Evolutionary conservation across 1,140 invertebrate species (phyloP).

Genomic region (Sycobia sp.): DNA sequence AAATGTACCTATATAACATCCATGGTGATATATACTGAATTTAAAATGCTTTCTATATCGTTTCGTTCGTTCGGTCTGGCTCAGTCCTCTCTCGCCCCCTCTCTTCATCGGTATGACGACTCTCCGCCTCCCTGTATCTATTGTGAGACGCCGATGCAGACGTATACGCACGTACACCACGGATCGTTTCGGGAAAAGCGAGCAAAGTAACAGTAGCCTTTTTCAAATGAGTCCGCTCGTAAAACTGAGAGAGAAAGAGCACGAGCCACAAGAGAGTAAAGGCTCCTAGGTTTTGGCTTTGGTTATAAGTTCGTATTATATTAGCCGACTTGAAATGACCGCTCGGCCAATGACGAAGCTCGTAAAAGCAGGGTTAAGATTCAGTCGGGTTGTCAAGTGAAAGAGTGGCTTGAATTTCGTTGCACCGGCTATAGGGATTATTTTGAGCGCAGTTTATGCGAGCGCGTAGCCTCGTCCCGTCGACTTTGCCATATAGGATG

Average conservation of each 20-base stretch:
- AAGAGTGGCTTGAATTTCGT: conserved; percentile 58
- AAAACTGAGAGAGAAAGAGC: conserved; percentile 45
- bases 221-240: conserved; percentile 58
- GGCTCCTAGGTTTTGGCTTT: conserved; percentile 58
- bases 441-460: conserved; percentile 44
- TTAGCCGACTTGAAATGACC: conserved; percentile 54
- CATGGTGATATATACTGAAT: conserved; percentile 7
- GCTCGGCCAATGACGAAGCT: conserved; percentile 51
- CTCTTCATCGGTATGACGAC: too few species aligned
- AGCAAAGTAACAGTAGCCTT: conserved; percentile 59
- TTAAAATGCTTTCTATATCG: too few species aligned
- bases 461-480: conserved; percentile 23
- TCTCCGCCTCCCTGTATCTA: background rate
- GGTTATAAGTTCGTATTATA: conserved; percentile 63
- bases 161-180: background rate
- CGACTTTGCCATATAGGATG: background rate
- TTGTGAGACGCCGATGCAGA: background rate
- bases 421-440: conserved; percentile 38
- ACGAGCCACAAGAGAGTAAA: conserved; percentile 22
- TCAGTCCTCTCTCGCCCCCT: too few species aligned
- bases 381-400: conserved; percentile 59
- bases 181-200: conserved; percentile 41
- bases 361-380: conserved; percentile 62
- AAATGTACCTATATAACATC: too few species aligned
- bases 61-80: too few species aligned